Evolutionary conservation across 2,797 vertebrate species (phyloP), one percentile per base, ranked within the genome.

Genomic region (Brachymystax lenok): DNA sequence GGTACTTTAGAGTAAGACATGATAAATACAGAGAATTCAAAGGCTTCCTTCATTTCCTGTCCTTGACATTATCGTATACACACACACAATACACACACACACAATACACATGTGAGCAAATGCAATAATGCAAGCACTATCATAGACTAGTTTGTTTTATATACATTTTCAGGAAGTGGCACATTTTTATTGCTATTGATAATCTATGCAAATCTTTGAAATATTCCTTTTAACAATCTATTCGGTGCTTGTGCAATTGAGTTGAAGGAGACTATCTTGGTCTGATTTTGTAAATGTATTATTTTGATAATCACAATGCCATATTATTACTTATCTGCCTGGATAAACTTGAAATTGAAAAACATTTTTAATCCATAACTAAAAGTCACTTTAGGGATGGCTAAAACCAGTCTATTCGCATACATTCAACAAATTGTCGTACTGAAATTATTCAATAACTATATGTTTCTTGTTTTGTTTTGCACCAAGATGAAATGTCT

Each of bases 131-230:
- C 83, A 71, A 84, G 83, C 77, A 82, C 85, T 82, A 90, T 92
- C 86, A 14, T 76, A 78, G 85, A 77, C 79, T 91, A 90, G 90
- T 91, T 92, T 86, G 85, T 87, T 89, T 86, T 86, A 88, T 91
- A 89, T 92, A 90, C 86, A 90, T 90, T 91, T 87, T 90, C 12
- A 84, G 88, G 86, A 92, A 90, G 91, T 92, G 88, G 90, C 88
- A 88, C 85, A 75, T 86, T 86, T 89, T 85, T 85, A 88, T 91
- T 85, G 85, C 76, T 80, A 85, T 84, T 87, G 83, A 90, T 88
- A 84, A 89, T 92, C 90, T 94, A 93, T 94, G 93, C 92, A 93
- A 93, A 90, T 92, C 81, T 91, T 83, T 92, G 88, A 91, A 85
- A 85, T 89, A 89, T 90, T 75, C 85, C 81, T 90, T 89, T 88